Evolutionary conservation across 1,140 invertebrate genomes (phyloP).

Genomic region (Apolygus lucorum): DNA sequence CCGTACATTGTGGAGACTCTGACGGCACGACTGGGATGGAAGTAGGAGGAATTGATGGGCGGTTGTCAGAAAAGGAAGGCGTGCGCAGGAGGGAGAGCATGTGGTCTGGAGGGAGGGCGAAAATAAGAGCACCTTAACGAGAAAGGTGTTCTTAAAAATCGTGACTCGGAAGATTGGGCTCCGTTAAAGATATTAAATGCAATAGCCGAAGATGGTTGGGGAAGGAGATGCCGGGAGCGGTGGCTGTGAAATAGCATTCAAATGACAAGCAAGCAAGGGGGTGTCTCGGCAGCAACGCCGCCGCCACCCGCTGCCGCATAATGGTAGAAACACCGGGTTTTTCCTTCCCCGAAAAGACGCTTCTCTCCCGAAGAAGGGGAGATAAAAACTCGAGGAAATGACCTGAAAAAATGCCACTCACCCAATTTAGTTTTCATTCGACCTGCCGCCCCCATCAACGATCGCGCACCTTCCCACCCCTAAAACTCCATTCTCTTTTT

Average conservation of each 20-base stretch:
- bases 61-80: not conserved
- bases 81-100: not conserved
- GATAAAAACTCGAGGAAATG: slow-evolving; percentile 28
- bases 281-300: not conserved
- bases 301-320: not conserved
- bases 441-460: not conserved
- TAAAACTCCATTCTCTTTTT: not conserved
- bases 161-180: slow-evolving; percentile 26
- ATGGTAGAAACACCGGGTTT: slow-evolving; percentile 9
- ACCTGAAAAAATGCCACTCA: slow-evolving; percentile 28
- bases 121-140: slow-evolving; percentile 16
- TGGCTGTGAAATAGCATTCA: slow-evolving; percentile 23
- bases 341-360: not conserved
- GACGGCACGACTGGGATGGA: not conserved
- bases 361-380: not conserved
- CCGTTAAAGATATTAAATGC: slow-evolving; percentile 9
- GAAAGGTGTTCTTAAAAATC: slow-evolving; percentile 29
- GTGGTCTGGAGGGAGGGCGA: not conserved
- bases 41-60: slow-evolving; percentile 1
- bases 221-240: slow-evolving; percentile 4
- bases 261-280: slow-evolving; percentile 3
- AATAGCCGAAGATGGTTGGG: slow-evolving; percentile 21
- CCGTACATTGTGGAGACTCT: not conserved
- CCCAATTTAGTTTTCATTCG: slow-evolving; percentile 28
- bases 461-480: not conserved